Base-by-base conservation (phyloP, 2,797 vertebrate species). In the Esox lucius region DNA sequence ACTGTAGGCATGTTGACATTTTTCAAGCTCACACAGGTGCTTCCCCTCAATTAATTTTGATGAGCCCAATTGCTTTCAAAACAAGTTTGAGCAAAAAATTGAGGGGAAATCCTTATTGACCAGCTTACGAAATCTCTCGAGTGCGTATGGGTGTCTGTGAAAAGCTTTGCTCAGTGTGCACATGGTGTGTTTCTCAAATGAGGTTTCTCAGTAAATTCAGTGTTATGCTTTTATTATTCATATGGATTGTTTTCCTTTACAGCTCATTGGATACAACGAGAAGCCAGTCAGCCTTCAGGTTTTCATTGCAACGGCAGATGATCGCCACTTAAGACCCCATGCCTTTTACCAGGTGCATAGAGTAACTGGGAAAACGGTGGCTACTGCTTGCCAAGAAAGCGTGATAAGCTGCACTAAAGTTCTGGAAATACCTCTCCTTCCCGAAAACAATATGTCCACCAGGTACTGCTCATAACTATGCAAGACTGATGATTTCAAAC, bases 301-400 rank as follows among this genome's bases (percentile, higher is more conserved):
- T 91, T 99, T 98, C 92, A 98, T 99, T 1, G 97, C 97, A 22
- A 99, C 97, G 0, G 95, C 96, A 0, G 97, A 98, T 65, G 97
- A 99, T 75, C 94, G 95, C 33, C 94, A 90, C 86, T 86, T 97
- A 46, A 92, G 96, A 31, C 98, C 98, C 53, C 98, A 99, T n/a
- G 93, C 95, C 1, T 99, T 99, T 92, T 99, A 99, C 91, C 97
- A 98, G 83, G 96, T 97, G 76, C 97, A 99, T 90, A 92, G 96
- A n/a, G 98, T 99, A 81, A 99, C 98, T 0, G 97, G 98, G 49
- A 99, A 99, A 86, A 98, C 96, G 0, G 97, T 98, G 11, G 95
- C 95, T 74, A 99, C 96, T 22, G 90, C 91, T 62, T 98, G 97
- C 86, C 96, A 96, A 83, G 97, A 99, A 89, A 95, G 93, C 59